Evolutionary conservation across 1,140 invertebrate species (phyloP).

Genomic region (Zaprionus nigranus): DNA sequence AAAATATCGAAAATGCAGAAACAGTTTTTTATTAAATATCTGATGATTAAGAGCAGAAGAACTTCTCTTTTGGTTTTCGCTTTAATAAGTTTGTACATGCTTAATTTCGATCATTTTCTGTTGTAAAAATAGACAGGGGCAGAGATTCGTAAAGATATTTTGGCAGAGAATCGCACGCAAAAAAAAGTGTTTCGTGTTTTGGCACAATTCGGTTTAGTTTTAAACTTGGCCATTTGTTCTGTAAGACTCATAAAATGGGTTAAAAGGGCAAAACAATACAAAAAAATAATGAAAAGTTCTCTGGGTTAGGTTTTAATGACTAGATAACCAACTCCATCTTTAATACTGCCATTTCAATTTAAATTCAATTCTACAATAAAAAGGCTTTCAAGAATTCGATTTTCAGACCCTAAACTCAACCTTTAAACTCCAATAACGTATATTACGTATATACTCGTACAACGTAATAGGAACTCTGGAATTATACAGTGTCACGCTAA

Average conservation of each 20-base stretch:
- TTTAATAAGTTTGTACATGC: constrained; percentile 7
- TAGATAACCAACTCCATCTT: not conserved
- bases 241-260: constrained; percentile 5
- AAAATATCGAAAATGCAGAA: not conserved
- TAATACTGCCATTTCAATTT: not conserved
- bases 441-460: not conserved
- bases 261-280: constrained; percentile 2
- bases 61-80: constrained; percentile 1
- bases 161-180: constrained; percentile 43
- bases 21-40: too few relatives aligned
- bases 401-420: not conserved
- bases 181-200: constrained; percentile 46
- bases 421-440: not conserved
- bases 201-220: constrained; percentile 28
- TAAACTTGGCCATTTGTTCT: constrained; percentile 45
- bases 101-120: constrained; percentile 10
- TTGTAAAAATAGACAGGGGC: constrained; percentile 22
- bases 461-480: not conserved
- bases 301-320: too few relatives aligned
- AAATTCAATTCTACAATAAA: too few relatives aligned
- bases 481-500: constrained; percentile 2
- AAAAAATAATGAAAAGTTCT: not conserved
- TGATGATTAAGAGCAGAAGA: not conserved
- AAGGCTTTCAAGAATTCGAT: too few relatives aligned
- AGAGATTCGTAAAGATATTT: constrained; percentile 41